A percentile compares a stretch with the other conserved stretches of the same genome.
Evolutionary conservation across 2,888 invertebrate species (phyloP).

Genomic region (Drosophila fungiperda): DNA sequence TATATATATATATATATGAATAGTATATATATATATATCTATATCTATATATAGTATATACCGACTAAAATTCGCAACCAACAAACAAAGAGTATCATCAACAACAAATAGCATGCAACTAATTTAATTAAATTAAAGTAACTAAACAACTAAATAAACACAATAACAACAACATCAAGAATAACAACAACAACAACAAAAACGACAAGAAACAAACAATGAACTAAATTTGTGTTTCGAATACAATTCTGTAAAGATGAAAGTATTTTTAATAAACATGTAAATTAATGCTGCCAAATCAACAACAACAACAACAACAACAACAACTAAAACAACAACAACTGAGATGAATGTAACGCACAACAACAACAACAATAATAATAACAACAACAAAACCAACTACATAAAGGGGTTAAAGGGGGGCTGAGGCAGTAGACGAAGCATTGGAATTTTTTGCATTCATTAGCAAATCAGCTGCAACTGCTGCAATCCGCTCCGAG

Average conservation of each 20-base stretch:
- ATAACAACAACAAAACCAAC: slow-evolving; percentile 35
- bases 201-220: slow-evolving; percentile 19
- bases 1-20: slow-evolving; percentile 25
- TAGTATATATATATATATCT: slow-evolving; percentile 2
- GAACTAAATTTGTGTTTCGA: slow-evolving; percentile 16
- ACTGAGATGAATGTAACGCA: slow-evolving; percentile 49
- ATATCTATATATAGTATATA: slow-evolving; percentile 11
- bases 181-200: slow-evolving; percentile 3
- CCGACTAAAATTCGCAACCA: slow-evolving; percentile 21
- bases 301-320: slow-evolving; percentile 23
- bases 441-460: slow-evolving; percentile 7
- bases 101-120: slow-evolving; percentile 26
- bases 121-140: slow-evolving; percentile 21
- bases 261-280: slow-evolving; percentile 62
- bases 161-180: background rate
- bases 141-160: background rate
- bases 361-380: slow-evolving; percentile 32
- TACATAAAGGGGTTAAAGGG: slow-evolving; percentile 24
- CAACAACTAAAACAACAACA: slow-evolving; percentile 31
- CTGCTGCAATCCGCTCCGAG: slow-evolving; percentile 12
- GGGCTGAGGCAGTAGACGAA: slow-evolving; percentile 2
- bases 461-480: slow-evolving; percentile 3
- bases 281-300: slow-evolving; percentile 75
- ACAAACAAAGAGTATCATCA: slow-evolving; percentile 2
- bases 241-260: slow-evolving; percentile 22